These are phyloP conservation scores for Fregata magnificens DNA, from an alignment of 2,113 vertebrate species.

Conservation along the genomic window DNA sequence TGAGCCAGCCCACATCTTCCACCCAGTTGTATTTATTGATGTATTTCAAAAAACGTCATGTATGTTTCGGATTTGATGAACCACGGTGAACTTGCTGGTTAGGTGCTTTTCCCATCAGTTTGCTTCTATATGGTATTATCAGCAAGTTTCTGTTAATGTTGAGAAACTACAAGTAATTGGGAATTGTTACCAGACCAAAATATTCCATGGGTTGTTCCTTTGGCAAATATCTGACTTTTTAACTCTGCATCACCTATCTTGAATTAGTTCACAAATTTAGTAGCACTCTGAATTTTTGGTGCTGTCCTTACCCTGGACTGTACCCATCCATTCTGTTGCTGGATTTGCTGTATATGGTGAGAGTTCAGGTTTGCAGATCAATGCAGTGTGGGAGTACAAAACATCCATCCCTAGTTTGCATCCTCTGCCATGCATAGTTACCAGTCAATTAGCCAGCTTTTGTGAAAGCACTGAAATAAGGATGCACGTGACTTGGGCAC, in stretches of 20 bases:
- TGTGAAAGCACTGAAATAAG: not conserved
- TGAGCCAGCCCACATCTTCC: not conserved
- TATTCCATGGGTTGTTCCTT: not conserved
- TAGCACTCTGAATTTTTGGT: not conserved
- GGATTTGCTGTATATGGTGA: not conserved
- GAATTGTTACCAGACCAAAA: not conserved
- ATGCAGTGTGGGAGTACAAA: not conserved
- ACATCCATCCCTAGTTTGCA: not conserved
- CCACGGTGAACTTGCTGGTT: not conserved
- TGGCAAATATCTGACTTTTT: not conserved
- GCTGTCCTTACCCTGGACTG: not conserved
- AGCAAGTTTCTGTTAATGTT: not conserved
- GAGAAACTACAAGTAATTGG: not conserved
- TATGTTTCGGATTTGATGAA: not conserved
- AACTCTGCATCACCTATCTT: not conserved
- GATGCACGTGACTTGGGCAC: not conserved
- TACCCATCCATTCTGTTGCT: not conserved
- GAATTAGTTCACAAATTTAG: not conserved
- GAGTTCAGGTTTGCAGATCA: not conserved
- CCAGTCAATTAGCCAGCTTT: not conserved
- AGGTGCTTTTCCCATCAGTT: not conserved
- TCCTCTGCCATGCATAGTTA: not conserved
- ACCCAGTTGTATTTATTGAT: not conserved
- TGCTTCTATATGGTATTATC: not conserved
- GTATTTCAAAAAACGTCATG: not conserved